Conservation (phyloP, 1,140 invertebrate genomes). For the Aphis gossypii region DNA sequence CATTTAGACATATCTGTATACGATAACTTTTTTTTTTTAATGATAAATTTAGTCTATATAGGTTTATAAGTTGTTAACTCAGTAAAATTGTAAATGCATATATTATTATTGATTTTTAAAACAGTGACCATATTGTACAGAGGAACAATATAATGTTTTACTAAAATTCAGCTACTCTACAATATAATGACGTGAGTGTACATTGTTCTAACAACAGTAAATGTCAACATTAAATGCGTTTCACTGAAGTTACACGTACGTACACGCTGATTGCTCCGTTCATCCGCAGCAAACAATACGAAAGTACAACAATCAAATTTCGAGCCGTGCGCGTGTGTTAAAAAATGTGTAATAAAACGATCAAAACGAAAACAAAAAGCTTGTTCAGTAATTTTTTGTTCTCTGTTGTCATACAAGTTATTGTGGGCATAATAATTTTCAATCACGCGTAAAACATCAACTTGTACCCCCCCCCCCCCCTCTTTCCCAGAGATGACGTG, state of each 20-base stretch:
- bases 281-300: not conserved
- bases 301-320: not conserved
- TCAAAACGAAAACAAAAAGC: not conserved
- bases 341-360: not conserved
- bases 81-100: not conserved
- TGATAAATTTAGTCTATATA: not conserved
- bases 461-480: not conserved
- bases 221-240: not conserved
- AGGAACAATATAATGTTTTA: not conserved
- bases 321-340: too few relatives aligned
- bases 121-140: not conserved
- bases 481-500: not conserved
- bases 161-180: not conserved
- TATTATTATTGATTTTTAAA: not conserved
- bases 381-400: not conserved
- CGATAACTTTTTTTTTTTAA: not conserved
- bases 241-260: not conserved
- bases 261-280: not conserved
- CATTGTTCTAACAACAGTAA: not conserved
- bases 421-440: slow-evolving; percentile 12
- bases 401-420: not conserved
- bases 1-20: not conserved
- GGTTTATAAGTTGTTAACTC: not conserved
- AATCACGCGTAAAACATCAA: not conserved
- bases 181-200: not conserved